Evolutionary conservation across 2,797 vertebrate genomes (phyloP), one percentile per base, ranked within the genome.

Genomic region (Tinamus major): DNA sequence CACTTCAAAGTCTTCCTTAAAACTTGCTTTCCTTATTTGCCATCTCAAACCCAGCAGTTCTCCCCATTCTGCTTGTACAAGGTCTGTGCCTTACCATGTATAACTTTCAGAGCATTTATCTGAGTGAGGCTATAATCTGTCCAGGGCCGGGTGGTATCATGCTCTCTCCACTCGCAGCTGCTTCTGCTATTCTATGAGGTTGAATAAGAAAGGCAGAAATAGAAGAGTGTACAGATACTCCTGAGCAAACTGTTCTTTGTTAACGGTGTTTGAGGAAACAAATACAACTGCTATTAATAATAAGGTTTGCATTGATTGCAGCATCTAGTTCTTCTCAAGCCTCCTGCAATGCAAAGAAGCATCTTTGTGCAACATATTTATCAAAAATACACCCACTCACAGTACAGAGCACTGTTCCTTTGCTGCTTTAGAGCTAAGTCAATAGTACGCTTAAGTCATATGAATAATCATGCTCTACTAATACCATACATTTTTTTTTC

Each of bases 91-190:
- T 94, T 59, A 27, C 80, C 71, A n/a, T 10, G 42, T 83, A 35
- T 87, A 89, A 92, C 90, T 95, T 85, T 80, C 84, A 82, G 75
- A 1, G 33, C 61, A 18, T 87, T 70, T 95, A 90, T 94, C 94
- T 87, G 58, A 75, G 46, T 35, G 85, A 87, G 69, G 72, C 79
- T 89, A 51, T 90, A 75, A 93, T 94, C 92, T 93, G 76, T 87
- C 51, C 82, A 93, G 94, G 65, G 65, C 85, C 87, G 90, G 79
- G 92, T 87, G 29, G 46, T 33, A 59, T 80, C 78, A 33, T 27
- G 68, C 86, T 77, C 92, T 72, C 48, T 0, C 1, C 68, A 56
- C 77, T 80, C 85, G 37, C 41, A 72, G 82, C 75, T 94, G 89
- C 79, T 55, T 74, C 41, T 48, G 87, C 85, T 85, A 69, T 63